Percentiles rank a stretch among this genome's conserved stretches.
Conservation (phyloP, 2,888 invertebrate genomes). For the Mythimna vitellina region DNA sequence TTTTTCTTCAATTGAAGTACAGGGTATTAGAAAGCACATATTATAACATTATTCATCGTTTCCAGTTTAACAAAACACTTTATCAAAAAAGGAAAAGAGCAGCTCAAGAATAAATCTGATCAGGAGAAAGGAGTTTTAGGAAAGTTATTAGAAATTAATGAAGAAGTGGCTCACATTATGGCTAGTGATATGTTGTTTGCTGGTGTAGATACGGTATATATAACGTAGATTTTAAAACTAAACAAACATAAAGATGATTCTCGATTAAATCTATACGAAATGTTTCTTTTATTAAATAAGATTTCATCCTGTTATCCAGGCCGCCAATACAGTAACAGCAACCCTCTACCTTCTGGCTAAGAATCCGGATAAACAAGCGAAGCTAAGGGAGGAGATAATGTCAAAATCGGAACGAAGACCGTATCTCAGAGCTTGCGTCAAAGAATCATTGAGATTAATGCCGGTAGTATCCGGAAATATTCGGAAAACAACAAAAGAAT, state of each 20-base stretch:
- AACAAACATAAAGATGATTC: neutral
- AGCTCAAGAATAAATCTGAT: slow-evolving; percentile 69
- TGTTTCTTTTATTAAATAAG: neutral
- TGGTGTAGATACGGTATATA: slow-evolving; percentile 92
- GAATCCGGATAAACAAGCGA: slow-evolving; percentile 92
- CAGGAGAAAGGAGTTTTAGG: slow-evolving; percentile 90
- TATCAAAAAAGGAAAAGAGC: slow-evolving; percentile 70
- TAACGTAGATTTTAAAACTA: neutral
- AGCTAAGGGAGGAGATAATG: slow-evolving; percentile 90
- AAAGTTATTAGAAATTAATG: slow-evolving; percentile 90
- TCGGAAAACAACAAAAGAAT: slow-evolving; percentile 88
- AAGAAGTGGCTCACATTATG: slow-evolving; percentile 91
- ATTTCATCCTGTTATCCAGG: slow-evolving; percentile 75
- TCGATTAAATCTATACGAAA: neutral
- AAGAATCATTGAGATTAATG: slow-evolving; percentile 92
- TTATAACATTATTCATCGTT: neutral
- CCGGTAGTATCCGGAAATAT: slow-evolving; percentile 91
- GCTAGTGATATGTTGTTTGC: slow-evolving; percentile 92
- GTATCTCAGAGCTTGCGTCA: slow-evolving; percentile 93
- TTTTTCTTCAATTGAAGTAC: neutral
- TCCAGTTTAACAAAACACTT: slow-evolving; percentile 52
- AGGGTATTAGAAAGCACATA: neutral
- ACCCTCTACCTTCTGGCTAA: slow-evolving; percentile 91
- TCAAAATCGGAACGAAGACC: slow-evolving; percentile 79
- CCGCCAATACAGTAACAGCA: slow-evolving; percentile 89